Evolutionary conservation across 2,113 vertebrate species (phyloP).

Genomic region (Myotis yumanensis): DNA sequence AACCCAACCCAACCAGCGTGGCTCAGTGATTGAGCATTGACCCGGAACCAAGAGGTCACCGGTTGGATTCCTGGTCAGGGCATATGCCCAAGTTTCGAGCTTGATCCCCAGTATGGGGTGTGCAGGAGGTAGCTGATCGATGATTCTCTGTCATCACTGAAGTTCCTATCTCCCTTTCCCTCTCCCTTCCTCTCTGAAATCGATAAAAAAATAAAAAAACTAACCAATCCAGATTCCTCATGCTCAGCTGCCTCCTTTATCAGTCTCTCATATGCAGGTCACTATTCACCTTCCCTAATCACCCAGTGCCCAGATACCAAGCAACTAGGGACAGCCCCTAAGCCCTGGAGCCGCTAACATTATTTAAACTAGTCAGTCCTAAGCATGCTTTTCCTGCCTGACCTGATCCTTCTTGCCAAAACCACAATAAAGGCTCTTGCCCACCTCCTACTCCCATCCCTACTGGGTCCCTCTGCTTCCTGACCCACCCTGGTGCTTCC

Average conservation of each 20-base stretch:
- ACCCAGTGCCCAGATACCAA: neutral
- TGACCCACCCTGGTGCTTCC: neutral
- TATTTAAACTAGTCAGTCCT: neutral
- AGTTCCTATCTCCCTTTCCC: too few relatives aligned
- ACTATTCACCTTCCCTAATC: neutral
- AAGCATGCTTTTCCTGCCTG: neutral
- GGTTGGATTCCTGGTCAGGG: too few relatives aligned
- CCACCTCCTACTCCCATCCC: neutral
- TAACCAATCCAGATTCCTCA: neutral
- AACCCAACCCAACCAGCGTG: too few relatives aligned
- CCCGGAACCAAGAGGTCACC: too few relatives aligned
- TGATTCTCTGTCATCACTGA: too few relatives aligned
- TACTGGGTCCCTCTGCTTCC: neutral
- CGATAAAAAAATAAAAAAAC: neutral
- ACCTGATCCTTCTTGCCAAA: neutral
- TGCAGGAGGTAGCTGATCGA: too few relatives aligned
- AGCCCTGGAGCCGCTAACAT: neutral
- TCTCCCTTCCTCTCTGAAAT: too few relatives aligned
- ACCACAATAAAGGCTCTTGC: neutral
- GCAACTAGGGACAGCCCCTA: neutral
- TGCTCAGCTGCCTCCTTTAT: neutral
- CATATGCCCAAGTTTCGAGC: too few relatives aligned
- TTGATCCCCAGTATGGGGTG: too few relatives aligned
- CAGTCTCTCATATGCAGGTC: neutral
- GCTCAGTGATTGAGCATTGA: too few relatives aligned